A percentile compares a stretch with the other conserved stretches of the same genome.
Evolutionary conservation across 2,888 invertebrate species (phyloP).

Genomic region (Amphipoea lucens): DNA sequence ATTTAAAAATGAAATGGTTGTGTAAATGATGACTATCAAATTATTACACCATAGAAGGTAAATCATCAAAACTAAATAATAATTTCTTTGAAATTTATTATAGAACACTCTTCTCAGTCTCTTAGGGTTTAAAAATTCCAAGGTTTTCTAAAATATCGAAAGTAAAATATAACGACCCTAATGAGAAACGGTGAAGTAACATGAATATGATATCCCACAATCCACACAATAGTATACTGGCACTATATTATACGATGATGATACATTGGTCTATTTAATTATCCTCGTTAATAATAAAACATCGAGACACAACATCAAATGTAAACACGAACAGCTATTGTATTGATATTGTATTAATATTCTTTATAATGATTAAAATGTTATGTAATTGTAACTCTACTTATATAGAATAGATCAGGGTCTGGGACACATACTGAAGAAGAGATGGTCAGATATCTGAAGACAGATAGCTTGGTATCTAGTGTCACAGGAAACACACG

Average conservation of each 20-base stretch:
- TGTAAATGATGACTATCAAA: slow-evolving; percentile 56
- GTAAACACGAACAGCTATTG: slow-evolving; percentile 76
- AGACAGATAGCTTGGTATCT: slow-evolving; percentile 6
- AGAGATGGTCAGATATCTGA: slow-evolving; percentile 8
- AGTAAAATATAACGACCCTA: slow-evolving; percentile 55
- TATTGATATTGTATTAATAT: slow-evolving; percentile 69
- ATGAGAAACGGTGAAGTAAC: slow-evolving; percentile 57
- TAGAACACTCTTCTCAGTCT: slow-evolving; percentile 90
- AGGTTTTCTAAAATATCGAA: slow-evolving; percentile 71
- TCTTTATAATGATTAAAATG: slow-evolving; percentile 60
- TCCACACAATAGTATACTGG: slow-evolving; percentile 53
- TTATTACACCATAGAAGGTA: slow-evolving; percentile 45
- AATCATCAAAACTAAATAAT: slow-evolving; percentile 66
- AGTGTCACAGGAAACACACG: slow-evolving; percentile 7
- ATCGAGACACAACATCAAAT: slow-evolving; percentile 84
- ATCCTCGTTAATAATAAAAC: slow-evolving; percentile 77
- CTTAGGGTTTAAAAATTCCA: slow-evolving; percentile 85
- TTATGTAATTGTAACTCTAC: slow-evolving; percentile 55
- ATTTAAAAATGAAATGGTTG: slow-evolving; percentile 39
- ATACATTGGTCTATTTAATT: slow-evolving; percentile 78
- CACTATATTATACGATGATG: slow-evolving; percentile 53
- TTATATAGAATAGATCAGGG: slow-evolving; percentile 51
- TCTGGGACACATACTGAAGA: slow-evolving; percentile 13
- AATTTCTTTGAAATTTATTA: slow-evolving; percentile 79
- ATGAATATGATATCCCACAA: slow-evolving; percentile 60